These are phyloP conservation scores for Chitala chitala DNA, from an alignment of 2,113 vertebrate species.

Conservation along the genomic window DNA sequence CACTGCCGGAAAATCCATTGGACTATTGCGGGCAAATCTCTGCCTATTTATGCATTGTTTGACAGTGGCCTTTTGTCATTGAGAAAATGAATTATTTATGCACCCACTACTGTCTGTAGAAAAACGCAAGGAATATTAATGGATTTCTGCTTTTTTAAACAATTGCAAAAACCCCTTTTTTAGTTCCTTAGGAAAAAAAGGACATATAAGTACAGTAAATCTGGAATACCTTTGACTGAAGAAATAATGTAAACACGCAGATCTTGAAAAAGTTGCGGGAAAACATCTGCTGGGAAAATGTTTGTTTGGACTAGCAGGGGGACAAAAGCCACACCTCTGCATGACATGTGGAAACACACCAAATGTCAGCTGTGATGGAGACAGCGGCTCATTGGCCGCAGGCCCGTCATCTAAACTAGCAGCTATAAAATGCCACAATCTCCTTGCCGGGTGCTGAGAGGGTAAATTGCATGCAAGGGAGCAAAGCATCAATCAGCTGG, in stretches of 20 bases:
- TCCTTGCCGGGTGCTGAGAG: too few relatives aligned
- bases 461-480: too few relatives aligned
- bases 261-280: background rate
- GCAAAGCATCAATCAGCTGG: too few relatives aligned
- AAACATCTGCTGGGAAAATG: background rate
- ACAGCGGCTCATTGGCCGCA: background rate
- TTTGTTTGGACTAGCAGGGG: background rate
- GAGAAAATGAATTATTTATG: slow-evolving; percentile 8
- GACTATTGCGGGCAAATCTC: background rate
- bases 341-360: background rate
- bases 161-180: background rate
- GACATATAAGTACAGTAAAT: background rate
- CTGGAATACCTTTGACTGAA: background rate
- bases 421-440: too few relatives aligned
- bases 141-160: background rate
- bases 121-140: slow-evolving; percentile 1
- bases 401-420: background rate
- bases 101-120: background rate
- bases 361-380: background rate
- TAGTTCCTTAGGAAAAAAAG: background rate
- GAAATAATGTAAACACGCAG: background rate
- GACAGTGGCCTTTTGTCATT: slow-evolving; percentile 1
- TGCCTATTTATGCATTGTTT: slow-evolving; percentile 9
- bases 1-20: background rate
- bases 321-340: background rate